These are phyloP conservation scores for Spicauda simplicius DNA, from an alignment of 2,888 invertebrate genomes.

Conservation along the genomic window DNA sequence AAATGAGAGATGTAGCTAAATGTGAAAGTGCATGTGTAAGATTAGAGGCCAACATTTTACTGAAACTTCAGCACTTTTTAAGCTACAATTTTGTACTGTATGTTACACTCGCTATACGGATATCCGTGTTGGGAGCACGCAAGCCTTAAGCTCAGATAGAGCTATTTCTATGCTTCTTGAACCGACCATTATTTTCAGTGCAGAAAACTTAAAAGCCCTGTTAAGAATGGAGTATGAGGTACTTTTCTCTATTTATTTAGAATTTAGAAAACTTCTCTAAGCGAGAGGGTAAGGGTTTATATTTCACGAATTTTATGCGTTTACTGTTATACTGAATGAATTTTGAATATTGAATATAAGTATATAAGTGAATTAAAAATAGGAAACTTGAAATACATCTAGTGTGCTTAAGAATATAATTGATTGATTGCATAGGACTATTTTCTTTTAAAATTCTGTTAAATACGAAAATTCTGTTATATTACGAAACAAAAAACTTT, in stretches of 20 bases:
- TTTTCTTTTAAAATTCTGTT: no score
- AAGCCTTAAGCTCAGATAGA: neutral
- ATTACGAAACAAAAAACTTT: no score
- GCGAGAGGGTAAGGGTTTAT: neutral
- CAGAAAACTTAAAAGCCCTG: neutral
- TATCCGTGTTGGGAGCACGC: neutral
- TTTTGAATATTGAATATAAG: no score
- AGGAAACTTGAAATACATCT: no score
- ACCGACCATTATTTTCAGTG: conserved; percentile 1
- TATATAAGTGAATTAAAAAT: no score
- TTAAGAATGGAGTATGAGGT: neutral
- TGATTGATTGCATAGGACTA: no score
- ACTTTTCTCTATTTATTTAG: neutral
- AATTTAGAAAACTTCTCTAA: neutral
- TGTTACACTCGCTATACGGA: neutral
- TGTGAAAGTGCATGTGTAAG: no score
- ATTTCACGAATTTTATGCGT: no score
- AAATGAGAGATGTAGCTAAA: no score
- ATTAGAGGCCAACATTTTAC: neutral
- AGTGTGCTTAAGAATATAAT: no score
- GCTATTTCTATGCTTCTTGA: neutral
- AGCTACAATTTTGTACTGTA: neutral
- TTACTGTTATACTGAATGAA: no score
- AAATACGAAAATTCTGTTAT: no score
- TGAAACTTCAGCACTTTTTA: neutral